Evolutionary conservation across 2,113 vertebrate genomes (phyloP).

Genomic region (Thunnus maccoyii): DNA sequence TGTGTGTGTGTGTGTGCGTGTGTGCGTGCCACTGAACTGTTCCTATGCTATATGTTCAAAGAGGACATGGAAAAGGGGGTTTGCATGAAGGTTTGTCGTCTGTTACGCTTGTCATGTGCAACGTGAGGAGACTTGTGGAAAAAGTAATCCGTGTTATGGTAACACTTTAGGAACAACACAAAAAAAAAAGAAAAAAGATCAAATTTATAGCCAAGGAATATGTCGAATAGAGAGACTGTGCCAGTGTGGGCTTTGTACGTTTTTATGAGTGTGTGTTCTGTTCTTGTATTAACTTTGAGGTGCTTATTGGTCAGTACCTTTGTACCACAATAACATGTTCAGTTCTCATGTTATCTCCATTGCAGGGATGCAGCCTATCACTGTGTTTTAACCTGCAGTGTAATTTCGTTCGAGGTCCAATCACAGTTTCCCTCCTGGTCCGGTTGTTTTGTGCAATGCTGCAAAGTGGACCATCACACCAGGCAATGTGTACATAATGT

Average conservation of each 20-base stretch:
- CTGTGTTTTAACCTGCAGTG: conserved; percentile 36
- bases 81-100: conserved; percentile 64
- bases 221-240: conserved; percentile 49
- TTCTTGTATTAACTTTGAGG: conserved; percentile 73
- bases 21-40: conserved; percentile 40
- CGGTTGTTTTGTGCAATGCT: conserved; percentile 57
- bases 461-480: conserved; percentile 59
- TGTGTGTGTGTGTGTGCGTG: conserved; percentile 9
- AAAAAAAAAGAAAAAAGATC: conserved; percentile 34
- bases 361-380: conserved; percentile 55
- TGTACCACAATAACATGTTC: conserved; percentile 43
- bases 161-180: conserved; percentile 60
- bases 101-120: conserved; percentile 32
- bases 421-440: conserved; percentile 56
- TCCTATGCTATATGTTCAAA: conserved; percentile 26
- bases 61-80: conserved; percentile 38
- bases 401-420: conserved; percentile 64
- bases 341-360: conserved; percentile 38
- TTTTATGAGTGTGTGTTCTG: conserved; percentile 61
- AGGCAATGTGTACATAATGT: conserved; percentile 79
- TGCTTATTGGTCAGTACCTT: conserved; percentile 66
- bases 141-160: conserved; percentile 37
- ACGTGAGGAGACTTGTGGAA: conserved; percentile 23
- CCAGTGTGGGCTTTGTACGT: conserved; percentile 66
- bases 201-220: conserved; percentile 64